Conservation (phyloP, 1,140 invertebrate species). For the Psix sp. region DNA sequence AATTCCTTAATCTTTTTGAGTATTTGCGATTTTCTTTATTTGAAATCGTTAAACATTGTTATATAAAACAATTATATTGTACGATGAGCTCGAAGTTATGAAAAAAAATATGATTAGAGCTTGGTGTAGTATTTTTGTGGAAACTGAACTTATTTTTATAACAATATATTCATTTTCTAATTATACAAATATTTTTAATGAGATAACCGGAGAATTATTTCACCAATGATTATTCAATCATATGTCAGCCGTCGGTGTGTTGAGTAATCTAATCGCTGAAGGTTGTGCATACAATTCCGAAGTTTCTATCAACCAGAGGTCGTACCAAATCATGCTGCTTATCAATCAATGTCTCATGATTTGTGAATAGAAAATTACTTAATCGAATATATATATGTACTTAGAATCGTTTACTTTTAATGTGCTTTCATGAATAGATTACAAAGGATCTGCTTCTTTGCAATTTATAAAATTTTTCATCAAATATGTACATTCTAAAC, state of each 20-base stretch:
- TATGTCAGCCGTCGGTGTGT: conserved; percentile 22
- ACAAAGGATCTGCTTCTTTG: too few species aligned
- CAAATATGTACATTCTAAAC: too few species aligned
- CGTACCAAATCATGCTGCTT: conserved; percentile 39
- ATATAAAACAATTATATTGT: conserved; percentile 18
- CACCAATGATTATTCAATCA: conserved; percentile 36
- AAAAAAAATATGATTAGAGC: too few species aligned
- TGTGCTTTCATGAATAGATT: too few species aligned
- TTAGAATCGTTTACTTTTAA: too few species aligned
- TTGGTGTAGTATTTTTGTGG: too few species aligned
- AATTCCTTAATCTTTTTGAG: conserved; percentile 54
- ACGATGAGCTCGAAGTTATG: too few species aligned
- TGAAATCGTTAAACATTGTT: conserved; percentile 48
- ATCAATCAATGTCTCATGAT: conserved; percentile 51
- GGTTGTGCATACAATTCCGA: conserved; percentile 40
- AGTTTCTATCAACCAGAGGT: conserved; percentile 45
- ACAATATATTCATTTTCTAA: too few species aligned
- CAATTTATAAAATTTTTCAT: too few species aligned
- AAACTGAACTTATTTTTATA: too few species aligned
- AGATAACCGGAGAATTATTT: conserved; percentile 28
- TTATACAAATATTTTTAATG: too few species aligned
- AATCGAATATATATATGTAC: too few species aligned
- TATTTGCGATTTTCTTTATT: conserved; percentile 39
- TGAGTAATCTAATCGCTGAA: conserved; percentile 46
- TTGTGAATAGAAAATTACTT: conserved; percentile 44